Percentiles rank a stretch among this genome's conserved stretches.
Conservation (phyloP, 1,140 invertebrate species). For the Apis dorsata region DNA sequence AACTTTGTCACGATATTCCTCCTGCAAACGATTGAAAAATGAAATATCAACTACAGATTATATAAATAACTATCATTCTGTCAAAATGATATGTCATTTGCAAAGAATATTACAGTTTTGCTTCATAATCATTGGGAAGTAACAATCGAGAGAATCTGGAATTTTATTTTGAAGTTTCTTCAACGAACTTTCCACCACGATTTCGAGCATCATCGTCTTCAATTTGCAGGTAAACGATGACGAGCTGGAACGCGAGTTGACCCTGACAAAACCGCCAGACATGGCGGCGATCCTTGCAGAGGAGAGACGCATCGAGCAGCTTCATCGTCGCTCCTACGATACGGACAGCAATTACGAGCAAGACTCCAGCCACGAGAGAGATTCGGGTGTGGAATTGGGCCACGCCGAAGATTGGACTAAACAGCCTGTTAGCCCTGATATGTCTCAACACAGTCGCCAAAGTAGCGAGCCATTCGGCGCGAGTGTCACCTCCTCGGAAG, state of each 20-base stretch:
- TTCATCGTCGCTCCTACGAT: slow-evolving; percentile 81
- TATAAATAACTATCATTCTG: not conserved
- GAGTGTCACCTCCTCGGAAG: slow-evolving; percentile 84
- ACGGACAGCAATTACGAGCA: slow-evolving; percentile 80
- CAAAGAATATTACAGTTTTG: not conserved
- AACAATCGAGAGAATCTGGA: not conserved
- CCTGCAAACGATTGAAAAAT: not conserved
- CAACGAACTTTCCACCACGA: not conserved
- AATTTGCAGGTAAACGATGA: slow-evolving; percentile 80
- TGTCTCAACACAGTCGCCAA: slow-evolving; percentile 87
- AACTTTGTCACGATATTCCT: too few relatives aligned
- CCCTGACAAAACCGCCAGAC: slow-evolving; percentile 87
- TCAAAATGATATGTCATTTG: not conserved
- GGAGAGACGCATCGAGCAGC: slow-evolving; percentile 88
- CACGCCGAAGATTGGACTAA: slow-evolving; percentile 81
- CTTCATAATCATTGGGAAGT: not conserved
- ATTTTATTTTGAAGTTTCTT: too few relatives aligned
- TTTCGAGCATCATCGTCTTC: not conserved
- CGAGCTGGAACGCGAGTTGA: slow-evolving; percentile 85
- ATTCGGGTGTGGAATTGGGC: slow-evolving; percentile 88
- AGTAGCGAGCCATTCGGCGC: slow-evolving; percentile 86
- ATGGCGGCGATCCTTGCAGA: slow-evolving; percentile 89
- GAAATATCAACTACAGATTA: not conserved
- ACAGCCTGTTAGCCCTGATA: slow-evolving; percentile 82
- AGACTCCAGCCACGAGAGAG: slow-evolving; percentile 81